Percentiles rank a stretch among this genome's conserved stretches.
Evolutionary conservation across 2,888 invertebrate species (phyloP).

Genomic region (Chrysolina americana): DNA sequence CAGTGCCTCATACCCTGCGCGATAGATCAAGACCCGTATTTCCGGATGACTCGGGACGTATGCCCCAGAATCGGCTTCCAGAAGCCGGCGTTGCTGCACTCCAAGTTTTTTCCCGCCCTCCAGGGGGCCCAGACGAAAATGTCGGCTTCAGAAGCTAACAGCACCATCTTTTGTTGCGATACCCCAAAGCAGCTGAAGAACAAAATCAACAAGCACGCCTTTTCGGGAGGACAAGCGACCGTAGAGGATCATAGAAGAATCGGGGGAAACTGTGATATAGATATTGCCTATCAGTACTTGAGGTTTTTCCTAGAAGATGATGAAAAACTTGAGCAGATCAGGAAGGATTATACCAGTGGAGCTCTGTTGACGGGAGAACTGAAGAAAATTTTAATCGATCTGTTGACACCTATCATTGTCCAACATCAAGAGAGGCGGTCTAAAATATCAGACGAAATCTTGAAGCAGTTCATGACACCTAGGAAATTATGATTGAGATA

Average conservation of each 20-base stretch:
- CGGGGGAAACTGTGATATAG: slow-evolving; percentile 97
- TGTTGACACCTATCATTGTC: slow-evolving; percentile 83
- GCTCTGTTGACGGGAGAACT: slow-evolving; percentile 94
- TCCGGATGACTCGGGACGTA: slow-evolving; percentile 99
- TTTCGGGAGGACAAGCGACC: slow-evolving; percentile 95
- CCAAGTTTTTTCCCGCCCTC: slow-evolving; percentile 76
- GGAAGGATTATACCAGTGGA: slow-evolving; percentile 87
- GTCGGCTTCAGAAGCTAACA: slow-evolving; percentile 95
- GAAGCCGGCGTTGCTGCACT: slow-evolving; percentile 92
- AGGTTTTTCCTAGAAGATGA: slow-evolving; percentile 97
- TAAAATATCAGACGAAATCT: slow-evolving; percentile 86
- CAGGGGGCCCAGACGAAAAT: slow-evolving; percentile 99
- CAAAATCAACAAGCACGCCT: slow-evolving; percentile 97
- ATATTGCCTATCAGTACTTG: slow-evolving; percentile 95
- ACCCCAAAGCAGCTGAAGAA: slow-evolving; percentile 96
- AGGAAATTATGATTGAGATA: slow-evolving; percentile 74
- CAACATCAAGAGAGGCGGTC: slow-evolving; percentile 87
- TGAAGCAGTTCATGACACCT: slow-evolving; percentile 88
- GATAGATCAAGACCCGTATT: slow-evolving; percentile 99
- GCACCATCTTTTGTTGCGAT: slow-evolving; percentile 96
- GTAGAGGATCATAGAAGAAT: slow-evolving; percentile 91
- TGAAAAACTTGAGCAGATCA: slow-evolving; percentile 78
- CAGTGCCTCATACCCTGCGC: slow-evolving; percentile 96
- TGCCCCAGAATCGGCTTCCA: slow-evolving; percentile 88
- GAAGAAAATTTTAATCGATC: slow-evolving; percentile 90